phyloP scores from a whole-genome alignment of 1,140 invertebrate genomes.

The Ostrea denselamellosa region DNA sequence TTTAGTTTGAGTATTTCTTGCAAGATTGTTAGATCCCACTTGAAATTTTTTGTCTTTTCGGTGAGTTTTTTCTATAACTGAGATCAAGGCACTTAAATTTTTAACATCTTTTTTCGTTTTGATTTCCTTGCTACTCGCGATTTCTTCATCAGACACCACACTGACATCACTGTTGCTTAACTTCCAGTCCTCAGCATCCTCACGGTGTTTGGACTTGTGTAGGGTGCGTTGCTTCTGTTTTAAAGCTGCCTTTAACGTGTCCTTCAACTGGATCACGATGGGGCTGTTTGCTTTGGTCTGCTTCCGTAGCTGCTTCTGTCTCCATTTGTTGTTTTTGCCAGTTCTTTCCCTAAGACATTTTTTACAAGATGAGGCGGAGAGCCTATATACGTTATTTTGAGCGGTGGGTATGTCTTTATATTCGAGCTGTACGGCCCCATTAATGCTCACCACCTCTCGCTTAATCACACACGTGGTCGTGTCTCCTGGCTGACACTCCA shows the following conservation, averaged over 20 bases:
- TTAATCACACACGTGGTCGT: slow-evolving; percentile 56
- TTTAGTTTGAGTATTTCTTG: slow-evolving; percentile 53
- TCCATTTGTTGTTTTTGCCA: slow-evolving; percentile 61
- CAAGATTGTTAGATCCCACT: slow-evolving; percentile 62
- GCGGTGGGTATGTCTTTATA: slow-evolving; percentile 42
- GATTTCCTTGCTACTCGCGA: slow-evolving; percentile 52
- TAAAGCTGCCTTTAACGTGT: slow-evolving; percentile 70
- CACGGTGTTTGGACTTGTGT: slow-evolving; percentile 55
- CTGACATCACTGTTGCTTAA: slow-evolving; percentile 37
- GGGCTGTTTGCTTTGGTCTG: slow-evolving; percentile 72
- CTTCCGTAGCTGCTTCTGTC: slow-evolving; percentile 63
- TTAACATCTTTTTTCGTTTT: slow-evolving; percentile 67
- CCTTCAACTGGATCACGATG: slow-evolving; percentile 75
- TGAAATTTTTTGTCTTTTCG: slow-evolving; percentile 65
- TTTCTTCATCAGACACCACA: slow-evolving; percentile 34
- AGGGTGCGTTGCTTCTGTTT: slow-evolving; percentile 66
- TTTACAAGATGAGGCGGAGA: slow-evolving; percentile 61
- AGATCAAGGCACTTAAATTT: slow-evolving; percentile 76
- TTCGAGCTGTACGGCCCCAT: slow-evolving; percentile 44
- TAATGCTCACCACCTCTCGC: slow-evolving; percentile 67
- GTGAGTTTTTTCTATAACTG: slow-evolving; percentile 75
- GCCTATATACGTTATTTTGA: slow-evolving; percentile 40
- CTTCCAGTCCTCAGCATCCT: slow-evolving; percentile 42
- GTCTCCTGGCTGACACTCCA: slow-evolving; percentile 22
- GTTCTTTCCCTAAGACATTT: slow-evolving; percentile 73